Conservation (phyloP, 2,888 invertebrate genomes). For the Microctonus brassicae region DNA sequence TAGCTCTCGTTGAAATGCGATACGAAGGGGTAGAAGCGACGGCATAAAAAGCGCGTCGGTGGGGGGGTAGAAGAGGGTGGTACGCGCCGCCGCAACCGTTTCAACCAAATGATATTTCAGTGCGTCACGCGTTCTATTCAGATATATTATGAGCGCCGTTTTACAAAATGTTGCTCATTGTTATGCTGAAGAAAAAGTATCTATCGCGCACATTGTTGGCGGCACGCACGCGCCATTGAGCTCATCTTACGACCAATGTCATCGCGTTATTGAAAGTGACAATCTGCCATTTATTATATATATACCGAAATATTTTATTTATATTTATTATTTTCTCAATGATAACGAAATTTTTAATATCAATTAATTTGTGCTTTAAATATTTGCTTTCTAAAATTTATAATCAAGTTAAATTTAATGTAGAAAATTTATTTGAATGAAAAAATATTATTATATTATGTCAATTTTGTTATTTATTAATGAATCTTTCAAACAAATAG, state of each 20-base stretch:
- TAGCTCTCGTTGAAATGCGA: conserved; percentile 8
- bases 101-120: conserved; percentile 42
- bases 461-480: background rate
- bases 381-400: no score
- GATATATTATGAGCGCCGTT: conserved; percentile 59
- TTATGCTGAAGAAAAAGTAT: conserved; percentile 58
- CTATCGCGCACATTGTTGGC: conserved; percentile 58
- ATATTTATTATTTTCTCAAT: background rate
- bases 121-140: conserved; percentile 44
- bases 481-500: background rate
- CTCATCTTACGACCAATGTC: conserved; percentile 45
- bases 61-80: conserved; percentile 35
- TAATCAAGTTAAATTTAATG: background rate
- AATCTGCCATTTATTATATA: background rate
- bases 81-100: conserved; percentile 36
- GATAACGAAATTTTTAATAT: no score
- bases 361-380: no score
- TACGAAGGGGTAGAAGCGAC: conserved; percentile 29
- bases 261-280: conserved; percentile 1
- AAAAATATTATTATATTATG: background rate
- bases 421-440: background rate
- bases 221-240: conserved; percentile 56
- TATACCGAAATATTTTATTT: background rate
- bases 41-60: conserved; percentile 21
- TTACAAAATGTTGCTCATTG: conserved; percentile 60